Conservation (phyloP, 2,113 vertebrate species). For the Xiphorhynchus elegans region DNA sequence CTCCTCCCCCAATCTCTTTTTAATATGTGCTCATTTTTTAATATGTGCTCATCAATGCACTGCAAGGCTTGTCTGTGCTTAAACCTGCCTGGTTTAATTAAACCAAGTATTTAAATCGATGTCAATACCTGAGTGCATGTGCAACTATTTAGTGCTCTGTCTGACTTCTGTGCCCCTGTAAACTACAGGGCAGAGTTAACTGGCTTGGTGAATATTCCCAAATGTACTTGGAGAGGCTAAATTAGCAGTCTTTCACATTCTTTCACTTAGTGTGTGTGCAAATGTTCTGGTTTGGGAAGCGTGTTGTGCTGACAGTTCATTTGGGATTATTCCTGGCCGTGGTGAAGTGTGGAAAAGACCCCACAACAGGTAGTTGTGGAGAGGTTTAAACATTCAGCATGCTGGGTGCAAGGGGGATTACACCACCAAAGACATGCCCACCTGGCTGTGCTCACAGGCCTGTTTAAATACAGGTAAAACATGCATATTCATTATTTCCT, state of each 20-base stretch:
- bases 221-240: background rate
- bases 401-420: no score
- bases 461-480: no score
- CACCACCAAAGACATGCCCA: no score
- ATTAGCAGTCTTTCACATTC: background rate
- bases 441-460: no score
- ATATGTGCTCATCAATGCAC: background rate
- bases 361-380: no score
- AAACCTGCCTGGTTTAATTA: constrained; percentile 17
- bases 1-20: background rate
- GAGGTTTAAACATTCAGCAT: no score
- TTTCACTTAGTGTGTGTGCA: background rate
- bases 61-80: background rate
- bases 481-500: no score
- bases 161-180: background rate
- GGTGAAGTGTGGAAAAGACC: no score
- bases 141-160: background rate
- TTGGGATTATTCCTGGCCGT: background rate
- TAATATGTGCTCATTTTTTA: fast-evolving
- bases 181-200: background rate
- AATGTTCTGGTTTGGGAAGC: background rate
- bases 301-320: background rate
- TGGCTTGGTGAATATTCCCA: background rate
- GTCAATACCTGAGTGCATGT: background rate
- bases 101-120: background rate